These are phyloP conservation scores for Tachyglossus aculeatus DNA, from an alignment of 2,797 vertebrate genomes.

Conservation along the genomic window DNA sequence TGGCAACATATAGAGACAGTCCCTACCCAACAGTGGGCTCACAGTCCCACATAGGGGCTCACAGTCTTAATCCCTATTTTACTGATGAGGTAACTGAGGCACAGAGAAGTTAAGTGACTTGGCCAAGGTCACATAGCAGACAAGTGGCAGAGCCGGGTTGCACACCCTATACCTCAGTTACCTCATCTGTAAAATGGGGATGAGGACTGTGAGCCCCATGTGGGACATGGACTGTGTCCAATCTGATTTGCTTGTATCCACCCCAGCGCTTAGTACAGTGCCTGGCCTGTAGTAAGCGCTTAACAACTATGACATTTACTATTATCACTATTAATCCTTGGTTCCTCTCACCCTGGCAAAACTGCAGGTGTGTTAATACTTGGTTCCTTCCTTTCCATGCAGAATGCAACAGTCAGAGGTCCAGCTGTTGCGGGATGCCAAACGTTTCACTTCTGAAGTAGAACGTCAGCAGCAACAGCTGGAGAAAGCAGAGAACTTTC, in stretches of 20 bases:
- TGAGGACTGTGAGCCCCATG: background rate
- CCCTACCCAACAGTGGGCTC: background rate
- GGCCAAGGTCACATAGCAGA: too few relatives aligned
- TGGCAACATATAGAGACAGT: too few relatives aligned
- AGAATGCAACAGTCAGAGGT: constrained; percentile 87
- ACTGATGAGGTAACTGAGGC: background rate
- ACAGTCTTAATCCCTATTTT: too few relatives aligned
- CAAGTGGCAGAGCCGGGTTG: too few relatives aligned
- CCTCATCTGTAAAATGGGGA: too few relatives aligned
- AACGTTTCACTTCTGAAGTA: constrained; percentile 74
- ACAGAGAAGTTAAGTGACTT: background rate
- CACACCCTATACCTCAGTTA: too few relatives aligned
- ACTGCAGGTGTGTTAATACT: too few relatives aligned
- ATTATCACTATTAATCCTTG: too few relatives aligned
- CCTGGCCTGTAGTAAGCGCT: background rate
- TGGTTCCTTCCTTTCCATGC: constrained; percentile 22
- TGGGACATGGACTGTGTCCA: background rate
- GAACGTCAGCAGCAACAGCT: constrained; percentile 75
- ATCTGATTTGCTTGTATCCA: background rate
- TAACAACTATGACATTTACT: too few relatives aligned
- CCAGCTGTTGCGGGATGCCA: constrained; percentile 81
- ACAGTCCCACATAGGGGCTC: background rate
- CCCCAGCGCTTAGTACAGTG: background rate
- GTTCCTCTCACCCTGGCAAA: too few relatives aligned
- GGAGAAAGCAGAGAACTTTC: constrained; percentile 79